Evolutionary conservation across 2,113 vertebrate species (phyloP).

Genomic region (Oreochromis aureus): DNA sequence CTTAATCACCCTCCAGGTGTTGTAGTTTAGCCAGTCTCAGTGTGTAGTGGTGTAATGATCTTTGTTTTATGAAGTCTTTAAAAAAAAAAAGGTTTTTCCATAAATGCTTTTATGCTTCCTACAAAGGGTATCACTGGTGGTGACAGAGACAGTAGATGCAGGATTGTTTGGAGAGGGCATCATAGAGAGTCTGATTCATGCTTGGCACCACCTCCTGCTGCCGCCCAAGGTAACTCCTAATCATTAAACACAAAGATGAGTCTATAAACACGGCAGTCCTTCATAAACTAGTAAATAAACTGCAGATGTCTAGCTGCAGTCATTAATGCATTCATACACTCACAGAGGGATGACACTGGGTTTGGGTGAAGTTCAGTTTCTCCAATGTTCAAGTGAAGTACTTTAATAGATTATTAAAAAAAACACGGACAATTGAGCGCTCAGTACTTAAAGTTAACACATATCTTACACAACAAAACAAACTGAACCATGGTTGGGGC

Average conservation of each 20-base stretch:
- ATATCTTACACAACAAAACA: not conserved
- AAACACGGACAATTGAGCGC: not conserved
- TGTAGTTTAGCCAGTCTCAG: not conserved
- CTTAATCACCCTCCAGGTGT: not conserved
- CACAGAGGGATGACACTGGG: not conserved
- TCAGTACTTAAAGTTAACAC: not conserved
- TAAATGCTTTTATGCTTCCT: not conserved
- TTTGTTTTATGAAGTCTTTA: not conserved
- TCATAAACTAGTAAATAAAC: not conserved
- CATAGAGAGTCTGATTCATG: slow-evolving; percentile 95
- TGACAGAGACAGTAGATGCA: slow-evolving; percentile 97
- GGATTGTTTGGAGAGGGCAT: slow-evolving; percentile 98
- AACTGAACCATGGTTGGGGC: not conserved
- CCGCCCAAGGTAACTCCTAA: slow-evolving; percentile 78
- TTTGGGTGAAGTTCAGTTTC: not conserved
- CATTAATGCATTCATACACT: not conserved
- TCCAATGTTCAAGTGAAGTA: not conserved
- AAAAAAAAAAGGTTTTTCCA: not conserved
- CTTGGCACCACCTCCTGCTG: slow-evolving; percentile 92
- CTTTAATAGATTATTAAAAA: not conserved
- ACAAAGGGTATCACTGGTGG: slow-evolving; percentile 90
- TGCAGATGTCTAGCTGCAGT: not conserved
- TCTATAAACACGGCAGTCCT: not conserved
- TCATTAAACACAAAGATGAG: not conserved
- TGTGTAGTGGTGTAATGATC: not conserved